phyloP scores from a whole-genome alignment of 2,888 invertebrate species.

The Caenorhabditis wallacei region DNA sequence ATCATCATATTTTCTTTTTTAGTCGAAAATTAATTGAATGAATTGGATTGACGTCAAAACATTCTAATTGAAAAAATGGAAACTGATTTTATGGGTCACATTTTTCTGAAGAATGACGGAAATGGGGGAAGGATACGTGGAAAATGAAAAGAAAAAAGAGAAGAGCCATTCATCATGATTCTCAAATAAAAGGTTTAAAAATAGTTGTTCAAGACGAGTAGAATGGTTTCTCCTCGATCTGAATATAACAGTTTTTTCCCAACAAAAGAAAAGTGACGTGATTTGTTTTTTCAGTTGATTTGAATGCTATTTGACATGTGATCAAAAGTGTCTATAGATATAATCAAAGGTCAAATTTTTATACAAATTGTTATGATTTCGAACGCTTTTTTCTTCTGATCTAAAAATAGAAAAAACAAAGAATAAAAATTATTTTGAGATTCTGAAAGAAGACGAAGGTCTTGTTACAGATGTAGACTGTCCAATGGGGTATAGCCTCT shows the following conservation, averaged over 20 bases:
- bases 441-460: background rate
- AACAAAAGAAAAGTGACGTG: conserved; percentile 22
- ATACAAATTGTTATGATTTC: too few species aligned
- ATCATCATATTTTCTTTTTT: background rate
- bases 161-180: background rate
- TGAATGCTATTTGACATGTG: conserved; percentile 22
- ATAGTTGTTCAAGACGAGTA: too few species aligned
- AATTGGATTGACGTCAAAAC: conserved; percentile 25
- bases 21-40: conserved; percentile 21
- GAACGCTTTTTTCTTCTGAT: too few species aligned
- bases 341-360: conserved; percentile 19
- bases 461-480: background rate
- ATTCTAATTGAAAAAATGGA: conserved; percentile 13
- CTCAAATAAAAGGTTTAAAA: background rate
- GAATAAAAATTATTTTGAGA: background rate
- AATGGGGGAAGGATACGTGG: conserved; percentile 21
- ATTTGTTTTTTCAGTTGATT: conserved; percentile 29
- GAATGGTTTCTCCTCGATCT: background rate
- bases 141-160: conserved; percentile 4
- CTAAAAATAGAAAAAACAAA: too few species aligned
- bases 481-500: background rate
- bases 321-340: conserved; percentile 22
- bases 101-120: conserved; percentile 11
- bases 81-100: conserved; percentile 22
- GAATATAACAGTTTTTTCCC: conserved; percentile 5